Conservation (phyloP, 2,113 vertebrate genomes). For the Picathartes gymnocephalus region DNA sequence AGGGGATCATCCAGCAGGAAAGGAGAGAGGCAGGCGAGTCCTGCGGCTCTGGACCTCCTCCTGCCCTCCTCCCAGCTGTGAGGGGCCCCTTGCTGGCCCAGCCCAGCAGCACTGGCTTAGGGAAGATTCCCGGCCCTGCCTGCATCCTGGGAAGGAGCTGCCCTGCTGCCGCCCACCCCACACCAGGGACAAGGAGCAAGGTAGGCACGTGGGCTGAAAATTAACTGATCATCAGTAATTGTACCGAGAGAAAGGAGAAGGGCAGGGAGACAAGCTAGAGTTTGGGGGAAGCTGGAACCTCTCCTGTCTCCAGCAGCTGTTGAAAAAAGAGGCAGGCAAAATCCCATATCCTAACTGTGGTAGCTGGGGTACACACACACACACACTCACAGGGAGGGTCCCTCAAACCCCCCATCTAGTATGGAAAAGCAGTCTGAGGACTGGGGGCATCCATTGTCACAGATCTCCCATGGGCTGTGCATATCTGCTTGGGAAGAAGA, state of each 20-base stretch:
- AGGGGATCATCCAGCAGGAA: not conserved
- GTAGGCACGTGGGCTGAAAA: not conserved
- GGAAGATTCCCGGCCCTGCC: not conserved
- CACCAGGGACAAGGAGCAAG: not conserved
- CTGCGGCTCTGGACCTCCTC: not conserved
- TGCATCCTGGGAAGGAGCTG: not conserved
- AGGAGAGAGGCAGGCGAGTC: not conserved
- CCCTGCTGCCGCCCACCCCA: not conserved
- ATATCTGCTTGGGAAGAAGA: not conserved
- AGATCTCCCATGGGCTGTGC: fast-evolving
- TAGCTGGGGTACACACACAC: not conserved
- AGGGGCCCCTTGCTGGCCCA: not conserved
- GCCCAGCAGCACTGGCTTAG: not conserved
- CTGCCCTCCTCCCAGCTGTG: not conserved
- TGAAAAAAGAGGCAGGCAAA: not conserved
- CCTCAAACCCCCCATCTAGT: not conserved
- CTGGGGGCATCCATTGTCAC: not conserved
- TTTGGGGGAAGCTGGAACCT: not conserved
- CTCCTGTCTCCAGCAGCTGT: not conserved
- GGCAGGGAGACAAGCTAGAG: not conserved
- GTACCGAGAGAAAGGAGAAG: not conserved
- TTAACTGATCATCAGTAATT: fast-evolving
- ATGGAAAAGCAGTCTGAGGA: not conserved
- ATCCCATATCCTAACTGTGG: not conserved
- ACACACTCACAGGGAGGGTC: not conserved